A percentile compares a stretch with the other conserved stretches of the same genome.
Evolutionary conservation across 2,113 vertebrate species (phyloP).

Genomic region (Chiloscyllium plagiosum): DNA sequence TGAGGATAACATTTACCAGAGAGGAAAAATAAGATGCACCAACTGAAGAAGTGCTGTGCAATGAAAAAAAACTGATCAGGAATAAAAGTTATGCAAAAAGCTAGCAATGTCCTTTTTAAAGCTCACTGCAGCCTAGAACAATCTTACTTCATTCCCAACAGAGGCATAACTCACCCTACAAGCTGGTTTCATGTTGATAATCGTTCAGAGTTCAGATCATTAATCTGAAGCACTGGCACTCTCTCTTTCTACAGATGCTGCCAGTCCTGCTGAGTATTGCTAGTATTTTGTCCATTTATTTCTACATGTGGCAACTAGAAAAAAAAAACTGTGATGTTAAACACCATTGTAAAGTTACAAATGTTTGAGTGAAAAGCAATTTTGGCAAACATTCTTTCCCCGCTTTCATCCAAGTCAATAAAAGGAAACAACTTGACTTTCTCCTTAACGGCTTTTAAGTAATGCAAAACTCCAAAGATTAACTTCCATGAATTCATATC

Average conservation of each 20-base stretch:
- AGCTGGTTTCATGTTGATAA: too few species aligned
- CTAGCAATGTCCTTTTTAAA: not conserved
- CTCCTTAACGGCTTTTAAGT: not conserved
- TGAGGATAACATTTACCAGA: not conserved
- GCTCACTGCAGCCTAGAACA: not conserved
- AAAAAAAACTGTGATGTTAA: not conserved
- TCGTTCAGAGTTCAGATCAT: too few species aligned
- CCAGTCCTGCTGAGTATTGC: too few species aligned
- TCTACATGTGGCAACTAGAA: too few species aligned
- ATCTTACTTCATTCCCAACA: not conserved
- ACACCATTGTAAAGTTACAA: not conserved
- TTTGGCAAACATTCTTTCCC: too few species aligned
- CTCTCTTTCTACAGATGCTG: too few species aligned
- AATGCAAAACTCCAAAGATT: not conserved
- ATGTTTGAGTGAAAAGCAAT: not conserved
- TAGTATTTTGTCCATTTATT: too few species aligned
- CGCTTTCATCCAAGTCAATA: not conserved
- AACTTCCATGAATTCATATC: slow-evolving; percentile 4
- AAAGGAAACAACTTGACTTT: not conserved
- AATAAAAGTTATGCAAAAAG: not conserved
- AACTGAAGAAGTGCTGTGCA: not conserved
- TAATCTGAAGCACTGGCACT: too few species aligned
- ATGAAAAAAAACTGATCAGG: not conserved
- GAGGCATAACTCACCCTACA: too few species aligned
- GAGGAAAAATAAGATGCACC: not conserved